Evolutionary conservation across 2,113 vertebrate genomes (phyloP), one percentile per base, ranked within the genome.

Genomic region (Oxyura jamaicensis): DNA sequence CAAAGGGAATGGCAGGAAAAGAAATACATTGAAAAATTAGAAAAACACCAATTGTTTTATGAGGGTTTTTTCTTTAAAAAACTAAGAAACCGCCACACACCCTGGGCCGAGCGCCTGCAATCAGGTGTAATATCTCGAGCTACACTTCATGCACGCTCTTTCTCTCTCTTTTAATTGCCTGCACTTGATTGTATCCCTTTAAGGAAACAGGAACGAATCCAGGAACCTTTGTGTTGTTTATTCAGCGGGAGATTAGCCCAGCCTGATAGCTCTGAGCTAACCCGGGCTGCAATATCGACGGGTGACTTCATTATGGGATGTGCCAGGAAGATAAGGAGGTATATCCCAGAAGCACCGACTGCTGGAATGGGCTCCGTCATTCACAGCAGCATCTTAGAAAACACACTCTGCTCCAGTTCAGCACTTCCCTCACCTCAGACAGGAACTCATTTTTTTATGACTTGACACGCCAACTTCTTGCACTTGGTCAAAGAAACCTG

Each of bases 181-280:
- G 55, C 66, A 48, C 71, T 91, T 91, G 83, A 80, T 52, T 77
- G 33, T 86, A 67, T 29, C 33, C 68, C 90, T 95, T 96, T 95
- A 88, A 97, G 93, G 93, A 92, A 96, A 95, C 68, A 96, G 95
- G 95, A 97, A 96, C 18, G 9, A 94, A 92, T 94, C 91, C 95
- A 96, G 94, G 95, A 96, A 94, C 77, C 75, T 94, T 81, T 72
- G 50, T 86, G 83, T 59, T 95, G 81, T 96, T 96, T 92, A 87
- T 56, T 88, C 86, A 96, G 66, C 39, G 76, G 55, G 75, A 94
- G 90, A 96, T 95, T 93, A 97, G 62, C 81, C 50, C 75, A 69
- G 80, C 41, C 75, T 31, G 83, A 91, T 69, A 90, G 93, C 85
- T 69, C 69, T 46, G 79, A 82, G 83, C 86, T 94, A 91, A 94